Evolutionary conservation across 2,888 invertebrate genomes (phyloP), one percentile per base, ranked within the genome.

Genomic region (Luperina nickerlii): DNA sequence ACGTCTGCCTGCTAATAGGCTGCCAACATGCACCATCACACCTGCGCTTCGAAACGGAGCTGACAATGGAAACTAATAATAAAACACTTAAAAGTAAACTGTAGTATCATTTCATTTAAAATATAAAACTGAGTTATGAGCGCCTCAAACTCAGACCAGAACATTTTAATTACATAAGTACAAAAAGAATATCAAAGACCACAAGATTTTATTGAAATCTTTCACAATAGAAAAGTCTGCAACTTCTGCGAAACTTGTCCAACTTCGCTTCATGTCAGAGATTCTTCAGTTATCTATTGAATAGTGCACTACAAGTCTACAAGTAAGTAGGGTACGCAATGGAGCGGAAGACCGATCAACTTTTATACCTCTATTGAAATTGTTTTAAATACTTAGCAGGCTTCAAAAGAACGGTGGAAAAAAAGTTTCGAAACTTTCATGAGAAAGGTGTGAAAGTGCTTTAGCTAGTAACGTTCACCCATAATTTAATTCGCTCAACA

Each of bases 1-100:
- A 92, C 91, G 92, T 90, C 90, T 89, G 90, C 83, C 85, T 69
- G 81, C 70, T 88, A 88, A 85, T 84, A 89, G 88, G 87, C 72
- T 83, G 88, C 68, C 74, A 78, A 88, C 89, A 88, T 89, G 86
- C 85, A 90, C 84, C 87, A 85, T 89, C 74, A 83, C 90, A 91
- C 92, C 93, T 92, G 92, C 80, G 87, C 81, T 83, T 78, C 78
- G 74, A 73, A 70, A 70, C 20, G 57, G 27, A 57, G 27, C 66
- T 27, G 1, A 62, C 66, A 69, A 60, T 57, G 63, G 57, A 75
- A 74, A 77, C 68, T 72, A 38, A 62, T 51, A 78, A 71, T 72
- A 45, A 66, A 65, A 66, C 54, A 48, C 62, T 45, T 15, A 38
- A 27, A 45, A 72, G 27, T 27, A n/a, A n/a, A 60, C 42, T 42